Percentiles rank a stretch among this genome's conserved stretches.
Evolutionary conservation across 2,113 vertebrate genomes (phyloP).

Genomic region (Phylloscopus trochiloides): DNA sequence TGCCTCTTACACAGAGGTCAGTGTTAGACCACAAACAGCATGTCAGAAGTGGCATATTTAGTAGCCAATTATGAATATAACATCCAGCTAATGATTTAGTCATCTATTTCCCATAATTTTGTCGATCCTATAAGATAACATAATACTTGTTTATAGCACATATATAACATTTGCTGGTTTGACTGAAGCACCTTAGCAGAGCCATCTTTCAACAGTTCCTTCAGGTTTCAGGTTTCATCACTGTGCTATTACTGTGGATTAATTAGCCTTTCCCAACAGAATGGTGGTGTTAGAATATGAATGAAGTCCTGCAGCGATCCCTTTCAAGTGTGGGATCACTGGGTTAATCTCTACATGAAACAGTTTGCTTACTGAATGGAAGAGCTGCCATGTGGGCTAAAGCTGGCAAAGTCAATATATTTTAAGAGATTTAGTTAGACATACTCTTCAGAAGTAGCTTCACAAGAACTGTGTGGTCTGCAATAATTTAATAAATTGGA

Average conservation of each 20-base stretch:
- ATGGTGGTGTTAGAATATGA: conserved; percentile 52
- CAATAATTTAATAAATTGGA: conserved; percentile 65
- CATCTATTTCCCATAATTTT: neutral
- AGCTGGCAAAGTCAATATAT: conserved; percentile 66
- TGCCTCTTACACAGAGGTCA: neutral
- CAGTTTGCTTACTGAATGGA: conserved; percentile 55
- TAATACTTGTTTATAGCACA: neutral
- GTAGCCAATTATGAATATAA: neutral
- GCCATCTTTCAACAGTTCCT: neutral
- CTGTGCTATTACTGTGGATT: conserved; percentile 49
- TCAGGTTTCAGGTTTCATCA: conserved; percentile 3
- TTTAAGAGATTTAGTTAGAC: conserved; percentile 72
- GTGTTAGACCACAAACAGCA: neutral
- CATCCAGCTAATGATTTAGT: neutral
- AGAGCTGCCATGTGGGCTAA: conserved; percentile 51
- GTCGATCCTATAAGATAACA: neutral
- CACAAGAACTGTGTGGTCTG: conserved; percentile 57
- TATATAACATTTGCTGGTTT: neutral
- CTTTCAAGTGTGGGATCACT: conserved; percentile 71
- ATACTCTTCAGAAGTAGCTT: conserved; percentile 56
- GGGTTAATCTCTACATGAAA: conserved; percentile 75
- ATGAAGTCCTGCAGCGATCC: conserved; percentile 64
- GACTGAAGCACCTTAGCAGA: neutral
- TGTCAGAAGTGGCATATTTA: neutral
- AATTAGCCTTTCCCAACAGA: conserved; percentile 55